Conservation (phyloP, 2,888 invertebrate species). For the Sinopyrophorus schimmeli region DNA sequence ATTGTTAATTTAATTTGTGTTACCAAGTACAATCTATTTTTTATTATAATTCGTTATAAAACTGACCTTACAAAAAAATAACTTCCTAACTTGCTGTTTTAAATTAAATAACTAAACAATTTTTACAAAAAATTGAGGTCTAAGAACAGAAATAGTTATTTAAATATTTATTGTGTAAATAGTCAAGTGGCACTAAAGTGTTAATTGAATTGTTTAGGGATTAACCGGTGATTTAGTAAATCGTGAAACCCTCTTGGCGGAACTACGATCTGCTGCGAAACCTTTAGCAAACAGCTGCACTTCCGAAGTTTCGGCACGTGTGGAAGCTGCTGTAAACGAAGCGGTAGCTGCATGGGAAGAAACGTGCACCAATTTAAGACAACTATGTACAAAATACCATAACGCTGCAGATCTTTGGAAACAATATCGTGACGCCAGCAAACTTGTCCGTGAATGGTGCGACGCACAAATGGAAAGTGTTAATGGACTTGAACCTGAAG, state of each 20-base stretch:
- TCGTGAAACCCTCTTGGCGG: slow-evolving; percentile 73
- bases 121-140: no score
- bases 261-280: slow-evolving; percentile 70
- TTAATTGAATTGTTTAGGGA: slow-evolving; percentile 60
- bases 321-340: slow-evolving; percentile 75
- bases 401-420: slow-evolving; percentile 82
- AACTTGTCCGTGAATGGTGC: slow-evolving; percentile 73
- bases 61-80: no score
- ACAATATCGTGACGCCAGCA: slow-evolving; percentile 77
- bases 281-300: slow-evolving; percentile 72
- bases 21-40: no score
- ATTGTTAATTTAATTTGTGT: slow-evolving; percentile 2
- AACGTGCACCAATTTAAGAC: slow-evolving; percentile 75
- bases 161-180: no score
- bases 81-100: no score
- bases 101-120: no score
- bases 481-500: slow-evolving; percentile 70
- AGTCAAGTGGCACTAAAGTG: no score
- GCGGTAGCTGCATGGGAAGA: slow-evolving; percentile 80
- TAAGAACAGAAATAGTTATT: no score
- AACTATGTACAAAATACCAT: slow-evolving; percentile 76
- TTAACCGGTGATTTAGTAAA: slow-evolving; percentile 75
- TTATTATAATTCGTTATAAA: not conserved
- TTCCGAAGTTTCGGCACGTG: slow-evolving; percentile 71
- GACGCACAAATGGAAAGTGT: slow-evolving; percentile 76